A percentile compares a stretch with the other conserved stretches of the same genome.
Evolutionary conservation across 2,113 vertebrate genomes (phyloP).

Genomic region (Pseudorectes ferrugineus): DNA sequence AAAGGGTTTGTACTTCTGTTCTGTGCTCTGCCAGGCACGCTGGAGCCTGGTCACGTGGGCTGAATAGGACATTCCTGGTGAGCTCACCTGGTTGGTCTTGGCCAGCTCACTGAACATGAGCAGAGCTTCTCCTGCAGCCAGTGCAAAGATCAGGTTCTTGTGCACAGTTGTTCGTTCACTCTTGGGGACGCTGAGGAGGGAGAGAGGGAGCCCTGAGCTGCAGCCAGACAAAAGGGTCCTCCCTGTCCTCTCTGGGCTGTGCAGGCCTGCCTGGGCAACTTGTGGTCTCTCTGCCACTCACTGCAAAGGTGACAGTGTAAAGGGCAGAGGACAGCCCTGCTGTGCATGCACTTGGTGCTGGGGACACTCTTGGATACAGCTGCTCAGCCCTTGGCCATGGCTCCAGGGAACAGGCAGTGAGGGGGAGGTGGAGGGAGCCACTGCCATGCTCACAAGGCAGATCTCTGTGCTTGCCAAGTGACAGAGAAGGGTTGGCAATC

Average conservation of each 20-base stretch:
- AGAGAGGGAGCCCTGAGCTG: background rate
- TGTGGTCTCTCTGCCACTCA: background rate
- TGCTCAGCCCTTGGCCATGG: background rate
- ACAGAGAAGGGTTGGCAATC: background rate
- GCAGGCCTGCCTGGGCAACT: background rate
- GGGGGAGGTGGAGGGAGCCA: background rate
- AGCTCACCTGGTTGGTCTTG: conserved; percentile 77
- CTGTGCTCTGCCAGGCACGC: background rate
- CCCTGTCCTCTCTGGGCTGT: background rate
- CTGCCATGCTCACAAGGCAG: background rate
- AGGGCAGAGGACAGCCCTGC: background rate
- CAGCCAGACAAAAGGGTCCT: background rate
- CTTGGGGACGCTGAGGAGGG: conserved; percentile 76
- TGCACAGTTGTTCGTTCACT: conserved; percentile 87
- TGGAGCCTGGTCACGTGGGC: background rate
- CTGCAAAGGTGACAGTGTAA: background rate
- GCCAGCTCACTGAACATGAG: conserved; percentile 86
- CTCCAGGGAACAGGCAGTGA: background rate
- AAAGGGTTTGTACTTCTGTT: background rate
- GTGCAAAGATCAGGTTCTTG: conserved; percentile 88
- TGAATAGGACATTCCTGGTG: background rate
- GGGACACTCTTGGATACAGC: fast-evolving
- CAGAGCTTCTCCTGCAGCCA: conserved; percentile 82
- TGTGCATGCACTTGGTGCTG: background rate
- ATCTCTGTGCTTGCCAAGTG: background rate